Base-by-base conservation (phyloP, 2,888 invertebrate genomes). In the Crepidodera aurea region DNA sequence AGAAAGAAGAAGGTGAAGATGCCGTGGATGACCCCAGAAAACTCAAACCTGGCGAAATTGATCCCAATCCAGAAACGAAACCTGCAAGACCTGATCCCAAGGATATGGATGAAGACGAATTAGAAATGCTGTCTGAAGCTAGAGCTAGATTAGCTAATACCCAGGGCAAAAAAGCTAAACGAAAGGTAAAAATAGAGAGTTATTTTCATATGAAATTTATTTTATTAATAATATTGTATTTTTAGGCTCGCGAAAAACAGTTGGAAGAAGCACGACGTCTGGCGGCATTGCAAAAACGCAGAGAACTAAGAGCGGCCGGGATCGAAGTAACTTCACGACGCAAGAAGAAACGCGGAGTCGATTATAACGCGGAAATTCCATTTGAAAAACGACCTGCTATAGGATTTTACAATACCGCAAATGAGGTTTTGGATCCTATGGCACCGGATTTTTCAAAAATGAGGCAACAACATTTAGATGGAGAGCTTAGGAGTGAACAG, bases 31-130 rank as follows among this genome's bases (percentile, higher is more conserved):
- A 99, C 82, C 98, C 98, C 0, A 87, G 98, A 29, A 98, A 98
- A 79, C 84, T 99, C 39, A 97, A 97, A 79, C 98, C 98, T 0
- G 99, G 99, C 19, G 99, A 99, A 84, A 99, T 99, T 75, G 99
- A 99, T 83, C 99, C 99, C 0, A 98, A 98, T 83, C 99, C 99
- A 7, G 99, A 99, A 83, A 99, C 98, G 0, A 99, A 99, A 81
- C 99, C 99, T 1, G 99, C 99, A 0, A 86, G 98, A 51, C 99
- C 99, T 1, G 99, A 99, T 83, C 98, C 98, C 1, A 96, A 98
- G 75, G 99, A 99, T 78, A 99, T 99, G 99, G 99, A 99, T 82
- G 98, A 99, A 88, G 98, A 99, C 86, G 97, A 99, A 82, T 82
- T 99, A 81, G 99, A 99, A 83, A 99, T 99, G 99, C 82, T 99